These are phyloP conservation scores for Alouatta palliata DNA, from an alignment of 2,113 vertebrate species.

Conservation along the genomic window DNA sequence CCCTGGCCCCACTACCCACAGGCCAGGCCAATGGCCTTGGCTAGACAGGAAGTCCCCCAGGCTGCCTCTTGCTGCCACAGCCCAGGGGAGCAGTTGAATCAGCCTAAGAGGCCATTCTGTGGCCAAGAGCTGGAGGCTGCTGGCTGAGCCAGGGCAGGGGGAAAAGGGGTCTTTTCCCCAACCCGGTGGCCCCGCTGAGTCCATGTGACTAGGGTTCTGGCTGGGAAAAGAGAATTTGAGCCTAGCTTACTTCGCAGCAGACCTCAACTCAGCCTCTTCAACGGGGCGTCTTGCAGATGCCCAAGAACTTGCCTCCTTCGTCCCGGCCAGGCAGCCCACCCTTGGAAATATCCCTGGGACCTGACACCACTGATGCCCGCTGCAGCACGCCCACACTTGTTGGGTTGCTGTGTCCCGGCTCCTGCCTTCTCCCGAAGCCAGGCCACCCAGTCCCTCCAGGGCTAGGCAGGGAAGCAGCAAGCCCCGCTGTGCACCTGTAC, in stretches of 20 bases:
- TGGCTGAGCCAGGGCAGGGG: neutral
- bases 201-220: neutral
- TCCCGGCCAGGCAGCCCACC: neutral
- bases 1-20: neutral
- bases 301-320: neutral
- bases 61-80: too few species aligned
- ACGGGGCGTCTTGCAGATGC: neutral
- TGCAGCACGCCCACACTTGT: neutral
- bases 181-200: neutral
- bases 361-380: neutral
- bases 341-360: neutral
- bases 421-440: neutral
- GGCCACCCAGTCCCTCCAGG: neutral
- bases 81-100: neutral
- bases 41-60: neutral
- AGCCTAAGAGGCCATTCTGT: neutral
- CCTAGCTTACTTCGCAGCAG: neutral
- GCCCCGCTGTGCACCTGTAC: neutral
- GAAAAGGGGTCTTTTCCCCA: neutral
- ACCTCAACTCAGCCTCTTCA: neutral
- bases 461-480: neutral
- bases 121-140: neutral
- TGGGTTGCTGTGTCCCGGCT: neutral
- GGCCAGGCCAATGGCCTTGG: neutral
- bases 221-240: neutral